Conservation (phyloP, 2,113 vertebrate genomes). For the Sula dactylatra region DNA sequence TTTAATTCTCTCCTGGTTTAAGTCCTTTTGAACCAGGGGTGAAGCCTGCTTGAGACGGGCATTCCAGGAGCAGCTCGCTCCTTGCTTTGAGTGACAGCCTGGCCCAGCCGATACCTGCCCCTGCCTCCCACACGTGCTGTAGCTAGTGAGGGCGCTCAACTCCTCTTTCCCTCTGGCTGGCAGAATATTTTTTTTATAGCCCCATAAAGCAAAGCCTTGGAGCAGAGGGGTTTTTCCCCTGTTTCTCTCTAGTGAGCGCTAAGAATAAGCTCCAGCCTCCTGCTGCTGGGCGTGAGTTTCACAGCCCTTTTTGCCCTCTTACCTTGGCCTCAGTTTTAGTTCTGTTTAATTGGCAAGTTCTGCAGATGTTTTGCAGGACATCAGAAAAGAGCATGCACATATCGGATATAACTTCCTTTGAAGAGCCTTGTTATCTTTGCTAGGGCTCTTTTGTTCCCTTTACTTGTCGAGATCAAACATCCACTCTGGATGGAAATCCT, state of each 20-base stretch:
- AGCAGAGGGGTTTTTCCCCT: not conserved
- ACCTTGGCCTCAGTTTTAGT: not conserved
- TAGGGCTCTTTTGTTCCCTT: not conserved
- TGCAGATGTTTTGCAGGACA: not conserved
- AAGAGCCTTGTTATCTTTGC: not conserved
- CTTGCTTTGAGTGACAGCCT: not conserved
- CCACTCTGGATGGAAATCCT: not conserved
- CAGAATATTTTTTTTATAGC: not conserved
- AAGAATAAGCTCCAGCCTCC: not conserved
- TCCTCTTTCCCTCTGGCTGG: not conserved
- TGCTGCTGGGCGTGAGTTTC: not conserved
- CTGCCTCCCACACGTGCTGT: not conserved
- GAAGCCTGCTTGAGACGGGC: not conserved
- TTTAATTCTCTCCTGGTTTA: not conserved
- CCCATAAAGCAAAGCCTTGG: not conserved
- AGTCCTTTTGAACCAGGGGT: not conserved
- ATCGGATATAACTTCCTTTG: not conserved
- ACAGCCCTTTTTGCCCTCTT: not conserved
- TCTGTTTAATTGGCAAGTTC: not conserved
- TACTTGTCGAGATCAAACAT: not conserved
- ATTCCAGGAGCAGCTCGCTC: not conserved
- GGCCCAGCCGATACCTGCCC: not conserved
- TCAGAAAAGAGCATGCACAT: not conserved
- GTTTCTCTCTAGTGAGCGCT: not conserved
- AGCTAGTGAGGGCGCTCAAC: not conserved